Percentiles rank a stretch among this genome's conserved stretches.
Conservation (phyloP, 2,888 invertebrate genomes). For the Hylaea fasciaria region DNA sequence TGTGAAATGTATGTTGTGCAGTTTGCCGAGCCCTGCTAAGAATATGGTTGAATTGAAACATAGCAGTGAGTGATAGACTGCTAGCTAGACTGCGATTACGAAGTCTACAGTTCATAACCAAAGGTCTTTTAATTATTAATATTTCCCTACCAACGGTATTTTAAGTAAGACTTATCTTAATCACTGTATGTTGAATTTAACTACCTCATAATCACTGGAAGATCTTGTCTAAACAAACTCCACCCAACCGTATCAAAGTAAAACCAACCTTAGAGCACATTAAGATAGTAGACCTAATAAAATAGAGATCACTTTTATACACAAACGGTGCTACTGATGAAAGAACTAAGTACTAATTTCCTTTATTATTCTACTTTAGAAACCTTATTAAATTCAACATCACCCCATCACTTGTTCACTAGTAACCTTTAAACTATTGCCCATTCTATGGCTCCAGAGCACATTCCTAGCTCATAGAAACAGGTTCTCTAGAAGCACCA, state of each 20-base stretch:
- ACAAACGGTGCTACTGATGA: no score
- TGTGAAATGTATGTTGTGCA: no score
- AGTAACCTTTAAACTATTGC: neutral
- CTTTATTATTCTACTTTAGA: no score
- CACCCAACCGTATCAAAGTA: neutral
- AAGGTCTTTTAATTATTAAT: neutral
- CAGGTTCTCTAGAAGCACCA: slow-evolving; percentile 4
- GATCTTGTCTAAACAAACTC: slow-evolving; percentile 8
- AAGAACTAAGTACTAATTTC: no score
- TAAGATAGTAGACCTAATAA: no score
- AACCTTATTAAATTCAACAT: neutral
- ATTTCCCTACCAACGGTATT: neutral
- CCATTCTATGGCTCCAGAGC: neutral
- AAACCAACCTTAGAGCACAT: no score
- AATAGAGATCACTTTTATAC: no score
- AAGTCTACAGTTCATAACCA: no score
- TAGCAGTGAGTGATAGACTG: no score
- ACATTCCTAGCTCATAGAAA: slow-evolving; percentile 5
- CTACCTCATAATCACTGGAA: slow-evolving; percentile 3
- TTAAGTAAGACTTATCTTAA: slow-evolving; percentile 1
- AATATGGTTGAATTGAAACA: no score
- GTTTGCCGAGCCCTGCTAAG: no score
- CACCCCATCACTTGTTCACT: neutral
- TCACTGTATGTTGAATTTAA: slow-evolving; percentile 3
- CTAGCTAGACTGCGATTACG: no score